Conservation (phyloP, 2,888 invertebrate species). For the Leuctra nigra region DNA sequence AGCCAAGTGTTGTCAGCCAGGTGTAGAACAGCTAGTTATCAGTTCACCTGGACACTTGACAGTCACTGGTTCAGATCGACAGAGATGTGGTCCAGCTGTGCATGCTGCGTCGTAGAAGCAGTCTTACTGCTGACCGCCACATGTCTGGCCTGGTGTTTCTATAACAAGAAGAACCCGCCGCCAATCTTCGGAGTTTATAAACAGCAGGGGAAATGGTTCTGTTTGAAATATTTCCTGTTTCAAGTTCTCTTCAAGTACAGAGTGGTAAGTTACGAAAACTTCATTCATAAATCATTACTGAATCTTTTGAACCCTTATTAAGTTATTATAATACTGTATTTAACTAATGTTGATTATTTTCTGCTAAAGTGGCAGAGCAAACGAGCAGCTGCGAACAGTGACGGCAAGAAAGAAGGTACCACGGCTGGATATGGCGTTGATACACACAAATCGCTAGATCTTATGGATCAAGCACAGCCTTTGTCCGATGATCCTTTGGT, state of each 20-base stretch:
- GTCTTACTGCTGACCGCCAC: not conserved
- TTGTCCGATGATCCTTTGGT: conserved; percentile 47
- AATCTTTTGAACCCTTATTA: not conserved
- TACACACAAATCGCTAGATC: conserved; percentile 33
- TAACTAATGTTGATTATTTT: not conserved
- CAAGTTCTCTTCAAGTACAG: conserved; percentile 47
- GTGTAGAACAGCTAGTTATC: too few relatives aligned
- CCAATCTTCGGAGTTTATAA: conserved; percentile 54
- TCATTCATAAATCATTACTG: not conserved
- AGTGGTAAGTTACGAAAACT: conserved; percentile 40
- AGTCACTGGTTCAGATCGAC: too few relatives aligned
- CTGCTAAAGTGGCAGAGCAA: conserved; percentile 22
- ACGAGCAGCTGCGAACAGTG: conserved; percentile 4
- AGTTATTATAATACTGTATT: not conserved
- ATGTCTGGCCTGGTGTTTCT: not conserved
- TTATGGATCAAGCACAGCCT: conserved; percentile 52
- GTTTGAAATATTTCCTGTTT: conserved; percentile 53
- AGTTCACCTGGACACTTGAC: too few relatives aligned
- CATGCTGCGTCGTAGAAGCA: not conserved
- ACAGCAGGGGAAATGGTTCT: conserved; percentile 56
- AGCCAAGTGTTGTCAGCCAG: too few relatives aligned
- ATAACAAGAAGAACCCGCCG: not conserved
- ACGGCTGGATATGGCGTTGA: conserved; percentile 19
- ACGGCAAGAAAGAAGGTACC: conserved; percentile 33
- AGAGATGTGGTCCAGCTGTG: too few relatives aligned